Evolutionary conservation across 2,797 vertebrate species (phyloP).

Genomic region (Rhynchotus rufescens): DNA sequence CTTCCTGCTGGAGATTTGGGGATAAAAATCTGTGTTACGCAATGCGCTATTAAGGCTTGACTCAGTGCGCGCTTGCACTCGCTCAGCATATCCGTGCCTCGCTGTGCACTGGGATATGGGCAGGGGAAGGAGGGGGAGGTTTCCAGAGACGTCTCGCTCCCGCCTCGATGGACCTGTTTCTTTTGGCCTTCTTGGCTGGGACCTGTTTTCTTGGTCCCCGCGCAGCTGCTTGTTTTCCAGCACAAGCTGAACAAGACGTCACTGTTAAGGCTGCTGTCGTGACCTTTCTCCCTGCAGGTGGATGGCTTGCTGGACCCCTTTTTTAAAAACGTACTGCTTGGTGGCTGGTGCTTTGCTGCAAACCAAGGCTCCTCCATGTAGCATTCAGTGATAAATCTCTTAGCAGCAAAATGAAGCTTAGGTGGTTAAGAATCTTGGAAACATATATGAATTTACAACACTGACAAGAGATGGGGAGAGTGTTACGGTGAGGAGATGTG

Average conservation of each 20-base stretch:
- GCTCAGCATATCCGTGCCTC: not conserved
- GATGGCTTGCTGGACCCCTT: not conserved
- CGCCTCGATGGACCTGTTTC: not conserved
- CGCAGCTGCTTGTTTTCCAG: not conserved
- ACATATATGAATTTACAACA: not conserved
- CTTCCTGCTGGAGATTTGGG: not conserved
- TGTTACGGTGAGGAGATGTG: not conserved
- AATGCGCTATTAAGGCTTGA: conserved; percentile 1
- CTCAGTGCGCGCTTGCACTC: not conserved
- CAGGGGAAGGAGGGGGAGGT: conserved; percentile 4
- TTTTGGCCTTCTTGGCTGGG: no score
- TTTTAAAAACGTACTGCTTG: not conserved
- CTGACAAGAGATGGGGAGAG: not conserved
- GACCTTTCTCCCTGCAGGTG: not conserved
- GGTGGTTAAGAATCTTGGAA: not conserved
- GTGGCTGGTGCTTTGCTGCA: not conserved
- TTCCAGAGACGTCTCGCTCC: not conserved
- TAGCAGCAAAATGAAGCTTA: not conserved
- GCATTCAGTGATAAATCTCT: conserved; percentile 4
- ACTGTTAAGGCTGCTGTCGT: accelerated
- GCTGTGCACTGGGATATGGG: not conserved
- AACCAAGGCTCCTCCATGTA: not conserved
- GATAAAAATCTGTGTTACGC: conserved; percentile 32
- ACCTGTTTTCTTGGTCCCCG: not conserved
- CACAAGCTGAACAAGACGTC: not conserved